Conservation (phyloP, 35 echinoderm and acorn worm species). For the Apostichopus californicus region DNA sequence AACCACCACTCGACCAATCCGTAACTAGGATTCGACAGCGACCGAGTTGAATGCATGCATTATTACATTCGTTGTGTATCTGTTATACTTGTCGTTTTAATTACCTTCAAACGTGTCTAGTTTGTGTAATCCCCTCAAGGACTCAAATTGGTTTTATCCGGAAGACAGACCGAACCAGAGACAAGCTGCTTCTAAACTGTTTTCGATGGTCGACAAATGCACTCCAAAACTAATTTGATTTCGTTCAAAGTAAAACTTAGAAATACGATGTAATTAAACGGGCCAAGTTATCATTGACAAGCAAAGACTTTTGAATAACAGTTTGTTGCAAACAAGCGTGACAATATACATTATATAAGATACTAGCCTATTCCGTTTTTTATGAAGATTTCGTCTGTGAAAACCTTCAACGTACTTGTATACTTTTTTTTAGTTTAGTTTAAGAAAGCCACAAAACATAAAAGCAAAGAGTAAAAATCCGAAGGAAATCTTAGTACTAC, state of each 20-base stretch:
- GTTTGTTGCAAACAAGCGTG: background rate
- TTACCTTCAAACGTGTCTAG: background rate
- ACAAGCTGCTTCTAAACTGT: background rate
- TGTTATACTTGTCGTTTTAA: background rate
- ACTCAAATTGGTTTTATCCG: background rate
- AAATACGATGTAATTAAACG: background rate
- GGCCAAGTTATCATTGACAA: slow-evolving; percentile 5
- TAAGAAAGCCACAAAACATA: no score
- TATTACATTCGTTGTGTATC: no score
- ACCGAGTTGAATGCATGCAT: no score
- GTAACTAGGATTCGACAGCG: no score
- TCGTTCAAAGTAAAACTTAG: background rate
- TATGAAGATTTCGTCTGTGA: no score
- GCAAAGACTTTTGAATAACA: background rate
- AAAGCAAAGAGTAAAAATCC: no score
- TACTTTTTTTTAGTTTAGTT: no score
- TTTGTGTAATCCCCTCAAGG: slow-evolving; percentile 5
- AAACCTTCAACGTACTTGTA: no score
- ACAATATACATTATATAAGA: background rate
- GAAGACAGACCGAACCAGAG: background rate
- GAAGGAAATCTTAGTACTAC: no score
- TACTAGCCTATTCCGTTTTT: no score
- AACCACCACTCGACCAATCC: no score
- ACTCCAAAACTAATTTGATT: background rate
- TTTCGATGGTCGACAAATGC: background rate